A percentile compares a stretch with the other conserved stretches of the same genome.
These are phyloP conservation scores for Sus cebifrons DNA, from an alignment of 2,797 vertebrate species.

Conservation along the genomic window DNA sequence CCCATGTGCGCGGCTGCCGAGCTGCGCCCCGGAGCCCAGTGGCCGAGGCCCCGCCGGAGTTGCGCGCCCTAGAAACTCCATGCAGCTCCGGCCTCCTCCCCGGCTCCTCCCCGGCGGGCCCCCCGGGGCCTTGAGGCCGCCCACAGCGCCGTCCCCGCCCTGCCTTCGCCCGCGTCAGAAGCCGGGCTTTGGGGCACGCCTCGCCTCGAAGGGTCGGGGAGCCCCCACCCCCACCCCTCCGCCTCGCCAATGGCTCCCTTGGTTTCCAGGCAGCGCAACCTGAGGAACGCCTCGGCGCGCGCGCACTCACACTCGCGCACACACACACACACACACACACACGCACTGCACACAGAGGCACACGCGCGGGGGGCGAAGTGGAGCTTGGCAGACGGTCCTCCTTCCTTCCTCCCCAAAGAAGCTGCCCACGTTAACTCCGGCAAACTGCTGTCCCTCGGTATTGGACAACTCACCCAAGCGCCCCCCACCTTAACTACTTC, in stretches of 20 bases:
- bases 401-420: conserved; percentile 69
- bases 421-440: conserved; percentile 83
- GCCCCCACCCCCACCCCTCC: conserved; percentile 78
- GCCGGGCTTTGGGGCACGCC: conserved; percentile 41
- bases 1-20: conserved; percentile 84
- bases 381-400: conserved; percentile 73
- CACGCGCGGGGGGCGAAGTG: conserved; percentile 73
- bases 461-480: conserved; percentile 68
- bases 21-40: conserved; percentile 79
- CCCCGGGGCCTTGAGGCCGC: conserved; percentile 69
- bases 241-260: conserved; percentile 84
- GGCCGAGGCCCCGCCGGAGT: conserved; percentile 84
- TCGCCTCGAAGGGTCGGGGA: conserved; percentile 60
- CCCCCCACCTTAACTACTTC: conserved; percentile 75
- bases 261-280: conserved; percentile 84
- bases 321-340: conserved; percentile 12
- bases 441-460: conserved; percentile 69
- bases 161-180: background rate
- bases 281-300: conserved; percentile 85
- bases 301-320: conserved; percentile 68
- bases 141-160: background rate
- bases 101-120: conserved; percentile 50
- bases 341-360: conserved; percentile 62
- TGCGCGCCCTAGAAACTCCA: conserved; percentile 83
- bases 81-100: conserved; percentile 82